Evolutionary conservation across 2,888 invertebrate species (phyloP), one percentile per base, ranked within the genome.

Genomic region (Pecten maximus): DNA sequence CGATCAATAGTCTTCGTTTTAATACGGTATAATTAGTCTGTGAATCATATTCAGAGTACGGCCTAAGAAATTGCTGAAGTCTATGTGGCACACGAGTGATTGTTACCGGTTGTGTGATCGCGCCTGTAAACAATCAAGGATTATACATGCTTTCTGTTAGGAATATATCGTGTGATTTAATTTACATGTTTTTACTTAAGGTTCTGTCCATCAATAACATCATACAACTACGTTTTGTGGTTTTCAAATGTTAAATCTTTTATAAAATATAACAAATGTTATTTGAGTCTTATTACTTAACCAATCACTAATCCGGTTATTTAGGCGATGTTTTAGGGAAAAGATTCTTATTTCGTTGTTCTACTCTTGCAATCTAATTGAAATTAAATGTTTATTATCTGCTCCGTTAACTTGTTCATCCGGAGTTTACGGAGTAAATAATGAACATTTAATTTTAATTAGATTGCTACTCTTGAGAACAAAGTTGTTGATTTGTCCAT

Each of bases 141-240:
- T 74, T 74, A 74, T 74, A 54, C 54, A 74, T 74, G 74, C 74
- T 74, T 74, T 74, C 23, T 19, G 35, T 28, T 35, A 74, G 74
- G 74, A 74, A 74, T 74, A 74, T 74, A 10, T 74, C 74, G 35
- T 35, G 74, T 23, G 74, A 74, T 74, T 74, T 74, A 74, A 74
- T 74, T 74, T 74, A 74, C 74, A 74, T 74, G 35, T 74, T 28
- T 74, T 74, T 74, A 19, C 74, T 35, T 74, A 4, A 28, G 35
- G 35, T 6, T 35, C 6, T 74, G 74, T 28, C 74, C 28, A 35
- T 28, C 15, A 74, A 6, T 10, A 23, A 74, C 10, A 74, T 74
- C 12, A 74, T 35, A 35, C 35, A 8, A 35, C 74, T 3, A 35
- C 28, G 19, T 74, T 28, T 74, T 74, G 35, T 74, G 8, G 74